These are phyloP conservation scores for Opisthograptis luteolata DNA, from an alignment of 2,888 invertebrate genomes.

Conservation along the genomic window DNA sequence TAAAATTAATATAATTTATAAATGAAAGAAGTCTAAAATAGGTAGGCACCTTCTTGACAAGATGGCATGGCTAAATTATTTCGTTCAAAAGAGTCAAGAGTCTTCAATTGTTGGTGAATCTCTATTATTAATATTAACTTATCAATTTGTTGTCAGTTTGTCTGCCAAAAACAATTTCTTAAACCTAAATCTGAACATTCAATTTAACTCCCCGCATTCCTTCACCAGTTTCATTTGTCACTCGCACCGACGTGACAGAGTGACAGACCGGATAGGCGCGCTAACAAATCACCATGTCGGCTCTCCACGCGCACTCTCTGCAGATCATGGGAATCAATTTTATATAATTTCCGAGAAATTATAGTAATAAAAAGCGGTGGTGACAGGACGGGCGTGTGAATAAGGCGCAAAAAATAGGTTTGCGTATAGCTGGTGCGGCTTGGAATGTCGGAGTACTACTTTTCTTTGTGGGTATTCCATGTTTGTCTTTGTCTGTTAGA, in stretches of 20 bases:
- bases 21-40: too few relatives aligned
- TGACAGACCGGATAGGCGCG: conserved; percentile 5
- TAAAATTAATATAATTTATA: too few relatives aligned
- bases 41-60: too few relatives aligned
- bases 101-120: too few relatives aligned
- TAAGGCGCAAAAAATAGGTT: background rate
- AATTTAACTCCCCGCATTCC: background rate
- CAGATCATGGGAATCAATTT: conserved; percentile 19
- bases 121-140: too few relatives aligned
- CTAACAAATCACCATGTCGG: conserved; percentile 10
- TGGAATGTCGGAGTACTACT: background rate
- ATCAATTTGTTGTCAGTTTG: too few relatives aligned
- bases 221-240: conserved; percentile 10
- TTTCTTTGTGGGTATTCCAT: background rate
- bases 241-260: conserved; percentile 1
- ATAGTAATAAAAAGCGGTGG: background rate
- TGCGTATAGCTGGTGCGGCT: too few relatives aligned
- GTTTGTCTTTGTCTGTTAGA: background rate
- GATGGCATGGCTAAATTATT: too few relatives aligned
- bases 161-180: too few relatives aligned
- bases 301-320: background rate
- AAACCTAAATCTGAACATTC: too few relatives aligned
- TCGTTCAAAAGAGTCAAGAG: too few relatives aligned
- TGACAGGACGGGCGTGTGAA: conserved; percentile 8
- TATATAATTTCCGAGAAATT: conserved; percentile 15